phyloP scores from a whole-genome alignment of 2,888 invertebrate genomes.

The Trissoscelio sp. region DNA sequence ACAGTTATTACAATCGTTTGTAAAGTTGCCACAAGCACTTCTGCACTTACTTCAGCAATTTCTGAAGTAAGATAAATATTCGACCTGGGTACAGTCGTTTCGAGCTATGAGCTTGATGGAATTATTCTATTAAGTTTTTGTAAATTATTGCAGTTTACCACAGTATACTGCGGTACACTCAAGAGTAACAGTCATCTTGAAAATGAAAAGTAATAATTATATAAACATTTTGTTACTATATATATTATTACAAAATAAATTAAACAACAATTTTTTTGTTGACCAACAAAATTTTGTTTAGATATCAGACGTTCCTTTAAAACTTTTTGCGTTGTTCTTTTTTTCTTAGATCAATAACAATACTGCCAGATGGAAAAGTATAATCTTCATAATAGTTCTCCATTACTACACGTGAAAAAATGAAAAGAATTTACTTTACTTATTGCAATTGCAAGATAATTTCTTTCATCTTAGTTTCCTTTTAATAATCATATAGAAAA shows the following conservation, averaged over 20 bases:
- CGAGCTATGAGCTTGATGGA: background rate
- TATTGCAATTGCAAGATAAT: constrained; percentile 2
- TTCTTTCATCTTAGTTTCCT: background rate
- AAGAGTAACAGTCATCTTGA: too few species aligned
- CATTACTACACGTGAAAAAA: background rate
- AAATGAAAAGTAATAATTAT: too few species aligned
- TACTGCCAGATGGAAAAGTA: constrained; percentile 4
- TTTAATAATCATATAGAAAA: background rate
- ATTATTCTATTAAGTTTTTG: background rate
- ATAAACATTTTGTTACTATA: too few species aligned
- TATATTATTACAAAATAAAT: too few species aligned
- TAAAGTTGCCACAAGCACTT: constrained; percentile 38
- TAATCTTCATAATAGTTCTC: constrained; percentile 13
- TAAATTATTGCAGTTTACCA: background rate
- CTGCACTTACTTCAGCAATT: constrained; percentile 28
- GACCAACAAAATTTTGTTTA: too few species aligned
- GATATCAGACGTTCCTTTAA: background rate
- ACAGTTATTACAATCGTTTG: constrained; percentile 39
- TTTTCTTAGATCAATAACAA: constrained; percentile 5
- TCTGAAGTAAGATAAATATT: constrained; percentile 35
- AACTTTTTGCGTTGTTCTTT: background rate
- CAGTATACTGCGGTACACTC: too few species aligned
- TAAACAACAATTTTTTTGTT: too few species aligned
- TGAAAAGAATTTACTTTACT: constrained; percentile 5
- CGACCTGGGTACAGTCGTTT: constrained; percentile 4